Conservation (phyloP, 2,888 invertebrate species). For the Ochropleura plecta region DNA sequence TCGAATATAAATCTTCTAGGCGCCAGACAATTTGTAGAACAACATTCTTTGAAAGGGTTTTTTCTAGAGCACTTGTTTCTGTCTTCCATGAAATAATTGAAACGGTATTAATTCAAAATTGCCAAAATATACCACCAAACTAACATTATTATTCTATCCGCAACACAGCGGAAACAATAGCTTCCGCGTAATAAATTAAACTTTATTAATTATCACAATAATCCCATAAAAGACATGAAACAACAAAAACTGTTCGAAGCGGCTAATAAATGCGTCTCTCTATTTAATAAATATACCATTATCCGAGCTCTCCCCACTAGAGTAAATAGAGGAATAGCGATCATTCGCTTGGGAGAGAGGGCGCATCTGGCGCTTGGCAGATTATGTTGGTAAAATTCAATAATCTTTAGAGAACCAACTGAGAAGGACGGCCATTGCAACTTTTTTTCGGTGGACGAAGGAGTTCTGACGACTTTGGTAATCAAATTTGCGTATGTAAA, state of each 20-base stretch:
- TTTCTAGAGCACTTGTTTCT: constrained; percentile 9
- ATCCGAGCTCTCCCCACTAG: constrained; percentile 71
- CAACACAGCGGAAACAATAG: constrained; percentile 47
- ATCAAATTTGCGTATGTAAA: constrained; percentile 75
- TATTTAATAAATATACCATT: constrained; percentile 83
- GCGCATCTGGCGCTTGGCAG: constrained; percentile 83
- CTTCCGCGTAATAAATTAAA: constrained; percentile 60
- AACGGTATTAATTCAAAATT: constrained; percentile 15
- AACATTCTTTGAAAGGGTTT: constrained; percentile 49
- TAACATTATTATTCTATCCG: constrained; percentile 38
- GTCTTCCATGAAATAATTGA: constrained; percentile 23
- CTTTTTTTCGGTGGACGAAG: constrained; percentile 74
- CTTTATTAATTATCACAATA: constrained; percentile 67
- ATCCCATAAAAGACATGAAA: constrained; percentile 59
- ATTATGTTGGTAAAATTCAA: constrained; percentile 87
- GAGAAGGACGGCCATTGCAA: constrained; percentile 77
- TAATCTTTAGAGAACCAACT: constrained; percentile 85
- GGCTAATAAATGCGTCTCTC: constrained; percentile 72
- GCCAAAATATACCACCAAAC: constrained; percentile 17
- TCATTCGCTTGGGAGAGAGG: constrained; percentile 80
- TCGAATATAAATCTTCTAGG: constrained; percentile 58
- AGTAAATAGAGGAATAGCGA: constrained; percentile 83
- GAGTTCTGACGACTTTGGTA: constrained; percentile 69
- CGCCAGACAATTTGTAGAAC: constrained; percentile 45
- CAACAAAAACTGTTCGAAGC: constrained; percentile 66